Conservation (phyloP, 2,113 vertebrate genomes). For the Dicerorhinus sumatrensis region DNA sequence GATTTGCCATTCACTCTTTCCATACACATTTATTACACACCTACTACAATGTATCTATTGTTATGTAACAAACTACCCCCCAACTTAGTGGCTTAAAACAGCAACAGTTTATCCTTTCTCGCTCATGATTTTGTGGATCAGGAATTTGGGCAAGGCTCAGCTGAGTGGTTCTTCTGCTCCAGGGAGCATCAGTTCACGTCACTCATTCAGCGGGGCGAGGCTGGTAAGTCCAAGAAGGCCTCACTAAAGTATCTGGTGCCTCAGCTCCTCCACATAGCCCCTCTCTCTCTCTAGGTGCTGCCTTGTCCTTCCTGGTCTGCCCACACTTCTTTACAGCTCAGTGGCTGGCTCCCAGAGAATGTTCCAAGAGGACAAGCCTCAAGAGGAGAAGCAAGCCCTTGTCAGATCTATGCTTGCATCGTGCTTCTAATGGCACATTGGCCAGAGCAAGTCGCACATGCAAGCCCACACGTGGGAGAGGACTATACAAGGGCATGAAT, state of each 20-base stretch:
- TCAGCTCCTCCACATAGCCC: not conserved
- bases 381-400: not conserved
- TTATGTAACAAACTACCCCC: not conserved
- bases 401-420: not conserved
- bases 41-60: not conserved
- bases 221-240: not conserved
- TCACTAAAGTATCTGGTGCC: not conserved
- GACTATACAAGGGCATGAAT: not conserved
- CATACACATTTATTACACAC: not conserved
- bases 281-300: not conserved
- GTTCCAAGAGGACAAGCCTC: not conserved
- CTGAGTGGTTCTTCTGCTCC: not conserved
- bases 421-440: not conserved
- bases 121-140: not conserved
- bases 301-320: not conserved
- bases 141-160: slow-evolving; percentile 22
- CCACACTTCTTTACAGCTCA: not conserved
- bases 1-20: not conserved
- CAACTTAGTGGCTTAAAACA: not conserved
- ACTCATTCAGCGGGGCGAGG: not conserved
- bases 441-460: not conserved
- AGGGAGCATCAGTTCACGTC: not conserved
- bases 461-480: not conserved
- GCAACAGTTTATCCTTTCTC: not conserved
- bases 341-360: not conserved